A percentile compares a stretch with the other conserved stretches of the same genome.
phyloP scores from a whole-genome alignment of 2,113 vertebrate species.

The Burhinus oedicnemus region DNA sequence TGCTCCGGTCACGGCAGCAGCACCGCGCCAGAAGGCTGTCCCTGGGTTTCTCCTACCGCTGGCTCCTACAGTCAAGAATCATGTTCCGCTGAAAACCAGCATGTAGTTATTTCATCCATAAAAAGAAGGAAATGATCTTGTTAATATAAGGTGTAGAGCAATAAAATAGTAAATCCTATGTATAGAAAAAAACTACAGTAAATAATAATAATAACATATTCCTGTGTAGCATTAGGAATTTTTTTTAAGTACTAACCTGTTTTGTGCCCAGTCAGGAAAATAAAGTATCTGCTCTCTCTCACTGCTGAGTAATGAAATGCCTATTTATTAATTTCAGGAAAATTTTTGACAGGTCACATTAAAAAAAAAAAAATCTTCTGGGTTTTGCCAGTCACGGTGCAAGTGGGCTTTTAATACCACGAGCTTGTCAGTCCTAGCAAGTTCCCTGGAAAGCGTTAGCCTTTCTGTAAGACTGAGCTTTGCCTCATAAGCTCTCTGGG shows the following conservation, averaged over 20 bases:
- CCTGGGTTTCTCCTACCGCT: neutral
- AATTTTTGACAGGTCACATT: neutral
- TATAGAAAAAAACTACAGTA: neutral
- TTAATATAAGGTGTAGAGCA: neutral
- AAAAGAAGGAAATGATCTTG: neutral
- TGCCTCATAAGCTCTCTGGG: neutral
- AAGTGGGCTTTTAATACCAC: neutral
- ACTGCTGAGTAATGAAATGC: neutral
- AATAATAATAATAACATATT: neutral
- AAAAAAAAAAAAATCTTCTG: neutral
- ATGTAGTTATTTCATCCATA: neutral
- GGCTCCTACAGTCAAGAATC: neutral
- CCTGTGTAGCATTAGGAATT: neutral
- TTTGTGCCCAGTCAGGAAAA: neutral
- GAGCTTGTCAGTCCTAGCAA: neutral
- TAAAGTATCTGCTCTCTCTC: neutral
- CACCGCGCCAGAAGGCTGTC: neutral
- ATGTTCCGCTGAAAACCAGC: neutral
- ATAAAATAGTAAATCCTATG: neutral
- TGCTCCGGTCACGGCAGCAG: rapidly evolving
- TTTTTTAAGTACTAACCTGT: neutral
- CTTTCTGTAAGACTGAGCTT: neutral
- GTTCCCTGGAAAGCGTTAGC: neutral
- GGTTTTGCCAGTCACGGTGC: neutral
- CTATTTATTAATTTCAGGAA: neutral